phyloP scores from a whole-genome alignment of 1,140 invertebrate genomes.

The Frieseomelitta varia region DNA sequence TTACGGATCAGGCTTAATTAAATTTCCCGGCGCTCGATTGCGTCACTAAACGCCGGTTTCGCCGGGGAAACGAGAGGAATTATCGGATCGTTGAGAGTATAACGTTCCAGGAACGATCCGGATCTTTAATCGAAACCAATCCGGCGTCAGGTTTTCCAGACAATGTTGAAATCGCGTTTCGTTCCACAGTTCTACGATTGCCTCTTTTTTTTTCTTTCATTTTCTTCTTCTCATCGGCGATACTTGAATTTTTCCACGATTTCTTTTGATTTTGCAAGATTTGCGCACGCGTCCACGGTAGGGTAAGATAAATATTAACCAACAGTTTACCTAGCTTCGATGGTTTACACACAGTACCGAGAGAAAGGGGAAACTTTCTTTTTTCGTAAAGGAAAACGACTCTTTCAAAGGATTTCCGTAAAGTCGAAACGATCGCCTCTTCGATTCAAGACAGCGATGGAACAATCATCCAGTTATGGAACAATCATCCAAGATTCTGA shows the following conservation, averaged over 20 bases:
- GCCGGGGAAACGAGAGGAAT: neutral
- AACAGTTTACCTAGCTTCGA: constrained; percentile 38
- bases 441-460: neutral
- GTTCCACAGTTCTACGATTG: too few species aligned
- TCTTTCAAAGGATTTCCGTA: constrained; percentile 29
- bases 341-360: constrained; percentile 7
- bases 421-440: constrained; percentile 21
- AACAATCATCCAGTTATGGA: constrained; percentile 54
- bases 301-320: neutral
- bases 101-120: neutral
- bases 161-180: neutral
- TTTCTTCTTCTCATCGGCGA: neutral
- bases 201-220: neutral
- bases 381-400: constrained; percentile 27
- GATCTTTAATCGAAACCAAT: neutral
- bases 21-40: neutral
- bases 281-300: too few species aligned
- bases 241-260: too few species aligned
- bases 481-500: constrained; percentile 29
- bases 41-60: neutral
- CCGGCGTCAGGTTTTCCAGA: neutral
- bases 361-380: constrained; percentile 47
- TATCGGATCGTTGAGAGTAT: neutral
- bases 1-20: constrained; percentile 10
- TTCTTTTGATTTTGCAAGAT: too few species aligned